Evolutionary conservation across 2,797 vertebrate genomes (phyloP).

Genomic region (Chloroceryle inda): DNA sequence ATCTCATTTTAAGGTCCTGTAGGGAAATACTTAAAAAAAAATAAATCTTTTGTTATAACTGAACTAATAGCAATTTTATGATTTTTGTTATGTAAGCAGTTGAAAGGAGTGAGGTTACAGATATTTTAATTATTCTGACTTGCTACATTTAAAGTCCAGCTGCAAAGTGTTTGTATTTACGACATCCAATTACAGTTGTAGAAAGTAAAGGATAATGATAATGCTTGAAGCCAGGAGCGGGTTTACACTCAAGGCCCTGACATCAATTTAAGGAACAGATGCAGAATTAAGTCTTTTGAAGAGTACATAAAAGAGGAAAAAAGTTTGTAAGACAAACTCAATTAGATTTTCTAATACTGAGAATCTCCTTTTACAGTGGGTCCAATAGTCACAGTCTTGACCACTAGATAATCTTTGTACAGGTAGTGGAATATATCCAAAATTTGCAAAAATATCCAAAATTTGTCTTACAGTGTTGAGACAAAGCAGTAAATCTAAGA

Average conservation of each 20-base stretch:
- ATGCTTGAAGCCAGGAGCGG: neutral
- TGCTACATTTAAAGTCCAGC: neutral
- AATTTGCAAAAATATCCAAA: neutral
- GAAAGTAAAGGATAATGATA: neutral
- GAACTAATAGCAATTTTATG: neutral
- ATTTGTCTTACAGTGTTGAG: neutral
- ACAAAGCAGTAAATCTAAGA: neutral
- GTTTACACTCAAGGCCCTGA: neutral
- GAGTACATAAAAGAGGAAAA: neutral
- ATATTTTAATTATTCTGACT: neutral
- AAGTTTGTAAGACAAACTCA: neutral
- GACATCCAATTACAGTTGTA: neutral
- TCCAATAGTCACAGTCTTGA: neutral
- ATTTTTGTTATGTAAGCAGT: neutral
- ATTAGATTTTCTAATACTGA: neutral
- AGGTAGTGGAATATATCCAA: neutral
- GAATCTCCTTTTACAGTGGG: neutral
- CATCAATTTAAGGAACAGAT: neutral
- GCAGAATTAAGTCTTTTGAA: neutral
- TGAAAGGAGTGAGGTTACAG: neutral
- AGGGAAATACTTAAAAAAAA: neutral
- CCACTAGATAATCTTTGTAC: neutral
- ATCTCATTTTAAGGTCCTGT: neutral
- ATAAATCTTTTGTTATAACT: neutral
- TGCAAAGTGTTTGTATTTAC: neutral